Conservation (phyloP, 2,888 invertebrate genomes). For the Quadriops clusia region DNA sequence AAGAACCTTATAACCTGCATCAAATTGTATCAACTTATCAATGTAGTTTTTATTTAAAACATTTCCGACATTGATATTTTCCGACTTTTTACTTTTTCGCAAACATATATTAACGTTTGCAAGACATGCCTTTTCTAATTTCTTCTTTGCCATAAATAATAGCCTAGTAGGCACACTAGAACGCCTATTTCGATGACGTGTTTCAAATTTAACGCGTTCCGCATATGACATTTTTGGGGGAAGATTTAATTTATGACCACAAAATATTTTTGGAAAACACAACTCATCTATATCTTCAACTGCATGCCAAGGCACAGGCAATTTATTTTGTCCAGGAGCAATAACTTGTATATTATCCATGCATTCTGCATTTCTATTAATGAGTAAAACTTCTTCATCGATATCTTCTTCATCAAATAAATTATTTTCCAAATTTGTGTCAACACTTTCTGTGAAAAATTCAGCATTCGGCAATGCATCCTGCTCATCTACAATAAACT, state of each 20-base stretch:
- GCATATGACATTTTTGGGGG: slow-evolving; percentile 4
- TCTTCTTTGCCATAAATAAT: slow-evolving; percentile 16
- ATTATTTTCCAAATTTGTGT: background rate
- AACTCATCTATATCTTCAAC: slow-evolving; percentile 20
- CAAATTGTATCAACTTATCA: slow-evolving; percentile 10
- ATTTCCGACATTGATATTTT: slow-evolving; percentile 4
- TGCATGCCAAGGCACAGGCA: slow-evolving; percentile 19
- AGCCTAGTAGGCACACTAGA: slow-evolving; percentile 11
- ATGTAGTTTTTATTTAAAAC: slow-evolving; percentile 11
- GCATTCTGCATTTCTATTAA: slow-evolving; percentile 15
- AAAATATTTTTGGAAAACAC: slow-evolving; percentile 21
- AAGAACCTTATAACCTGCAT: slow-evolving; percentile 10
- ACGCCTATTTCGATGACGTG: slow-evolving; percentile 5
- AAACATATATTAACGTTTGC: slow-evolving; percentile 12
- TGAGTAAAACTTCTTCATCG: slow-evolving; percentile 17
- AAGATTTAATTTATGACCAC: slow-evolving; percentile 10
- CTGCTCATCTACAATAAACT: slow-evolving; percentile 15
- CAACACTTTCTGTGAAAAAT: slow-evolving; percentile 1
- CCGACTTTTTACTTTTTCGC: slow-evolving; percentile 10
- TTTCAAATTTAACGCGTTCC: slow-evolving; percentile 11
- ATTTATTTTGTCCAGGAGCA: slow-evolving; percentile 22
- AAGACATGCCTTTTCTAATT: slow-evolving; percentile 10
- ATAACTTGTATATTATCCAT: slow-evolving; percentile 13
- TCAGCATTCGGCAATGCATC: too few species aligned
- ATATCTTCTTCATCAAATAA: slow-evolving; percentile 4